Percentiles rank a stretch among this genome's conserved stretches.
phyloP scores from a whole-genome alignment of 2,113 vertebrate genomes.

The Perognathus longimembris region DNA sequence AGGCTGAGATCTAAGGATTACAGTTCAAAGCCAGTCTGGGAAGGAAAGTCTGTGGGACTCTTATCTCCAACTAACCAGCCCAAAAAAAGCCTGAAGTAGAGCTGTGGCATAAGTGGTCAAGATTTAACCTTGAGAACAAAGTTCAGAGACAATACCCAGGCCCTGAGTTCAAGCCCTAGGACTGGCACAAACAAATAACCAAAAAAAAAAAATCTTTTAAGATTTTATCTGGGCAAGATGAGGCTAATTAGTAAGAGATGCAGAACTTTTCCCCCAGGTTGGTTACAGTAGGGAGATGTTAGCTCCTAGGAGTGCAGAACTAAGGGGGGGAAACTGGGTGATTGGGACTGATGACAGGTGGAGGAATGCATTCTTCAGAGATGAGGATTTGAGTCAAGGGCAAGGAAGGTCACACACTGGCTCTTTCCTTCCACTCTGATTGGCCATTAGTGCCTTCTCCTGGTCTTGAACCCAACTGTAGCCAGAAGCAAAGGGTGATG shows the following conservation, averaged over 20 bases:
- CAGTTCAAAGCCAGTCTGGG: too few species aligned
- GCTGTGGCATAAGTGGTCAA: too few species aligned
- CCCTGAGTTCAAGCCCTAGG: too few species aligned
- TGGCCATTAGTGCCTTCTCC: neutral
- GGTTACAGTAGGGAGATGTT: neutral
- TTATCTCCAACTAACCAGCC: too few species aligned
- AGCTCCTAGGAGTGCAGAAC: accelerated
- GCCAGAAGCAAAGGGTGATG: neutral
- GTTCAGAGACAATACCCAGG: too few species aligned
- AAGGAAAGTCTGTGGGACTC: neutral
- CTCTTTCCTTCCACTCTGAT: neutral
- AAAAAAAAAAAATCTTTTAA: too few species aligned
- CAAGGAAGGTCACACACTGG: neutral
- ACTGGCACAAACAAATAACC: too few species aligned
- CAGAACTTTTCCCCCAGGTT: too few species aligned
- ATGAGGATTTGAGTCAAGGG: neutral
- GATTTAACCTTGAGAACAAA: too few species aligned
- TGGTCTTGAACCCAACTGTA: neutral
- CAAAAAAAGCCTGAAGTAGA: too few species aligned
- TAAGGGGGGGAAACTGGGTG: neutral
- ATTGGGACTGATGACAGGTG: too few species aligned
- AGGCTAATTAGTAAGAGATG: neutral
- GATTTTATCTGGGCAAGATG: neutral
- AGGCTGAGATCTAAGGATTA: too few species aligned
- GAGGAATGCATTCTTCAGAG: neutral